Conservation (phyloP, 2,888 invertebrate species). For the Caenorhabditis angaria region DNA sequence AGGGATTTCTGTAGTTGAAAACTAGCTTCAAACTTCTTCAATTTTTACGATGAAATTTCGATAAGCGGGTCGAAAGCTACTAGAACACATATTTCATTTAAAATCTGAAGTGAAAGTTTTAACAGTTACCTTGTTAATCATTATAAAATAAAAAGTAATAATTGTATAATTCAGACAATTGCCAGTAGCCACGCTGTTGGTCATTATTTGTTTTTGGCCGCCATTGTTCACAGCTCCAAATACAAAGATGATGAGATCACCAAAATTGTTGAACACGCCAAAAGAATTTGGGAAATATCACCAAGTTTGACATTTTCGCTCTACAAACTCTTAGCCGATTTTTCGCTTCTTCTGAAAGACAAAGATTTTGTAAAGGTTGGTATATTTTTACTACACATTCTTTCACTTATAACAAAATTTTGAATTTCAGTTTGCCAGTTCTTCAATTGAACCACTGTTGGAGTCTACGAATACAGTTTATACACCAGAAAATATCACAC, state of each 20-base stretch:
- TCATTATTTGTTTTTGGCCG: constrained; percentile 43
- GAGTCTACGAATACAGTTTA: constrained; percentile 15
- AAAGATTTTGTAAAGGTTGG: constrained; percentile 41
- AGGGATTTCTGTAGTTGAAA: too few species aligned
- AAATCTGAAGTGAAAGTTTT: not conserved
- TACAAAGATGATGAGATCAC: constrained; percentile 22
- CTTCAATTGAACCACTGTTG: constrained; percentile 32
- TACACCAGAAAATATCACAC: constrained; percentile 32
- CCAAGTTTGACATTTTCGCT: constrained; percentile 41
- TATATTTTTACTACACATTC: not conserved
- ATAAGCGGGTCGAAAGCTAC: too few species aligned
- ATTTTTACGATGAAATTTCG: too few species aligned
- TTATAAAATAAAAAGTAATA: too few species aligned
- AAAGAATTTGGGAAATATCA: constrained; percentile 31
- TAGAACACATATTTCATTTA: too few species aligned
- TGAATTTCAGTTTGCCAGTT: constrained; percentile 34
- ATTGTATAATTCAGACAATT: constrained; percentile 43
- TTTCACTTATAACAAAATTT: too few species aligned
- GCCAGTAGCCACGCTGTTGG: constrained; percentile 45
- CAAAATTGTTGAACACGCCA: constrained; percentile 37
- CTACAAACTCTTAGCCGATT: constrained; percentile 32
- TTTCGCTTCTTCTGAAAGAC: constrained; percentile 22
- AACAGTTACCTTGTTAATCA: too few species aligned
- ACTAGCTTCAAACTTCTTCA: too few species aligned
- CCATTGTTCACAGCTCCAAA: constrained; percentile 18